Conservation (phyloP, 2,888 invertebrate genomes). For the Empis livida region DNA sequence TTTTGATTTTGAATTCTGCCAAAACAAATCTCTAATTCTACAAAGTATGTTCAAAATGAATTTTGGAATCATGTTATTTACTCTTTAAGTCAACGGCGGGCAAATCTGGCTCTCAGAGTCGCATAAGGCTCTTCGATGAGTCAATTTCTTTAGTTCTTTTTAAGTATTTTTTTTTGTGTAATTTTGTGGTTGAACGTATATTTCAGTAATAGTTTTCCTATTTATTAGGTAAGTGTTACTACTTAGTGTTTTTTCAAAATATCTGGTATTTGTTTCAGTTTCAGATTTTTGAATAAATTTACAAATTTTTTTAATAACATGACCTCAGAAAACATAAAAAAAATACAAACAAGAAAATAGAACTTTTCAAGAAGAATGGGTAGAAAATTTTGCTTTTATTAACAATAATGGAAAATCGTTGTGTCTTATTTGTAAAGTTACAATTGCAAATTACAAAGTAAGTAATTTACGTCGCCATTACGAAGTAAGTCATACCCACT, state of each 20-base stretch:
- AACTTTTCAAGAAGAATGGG: too few species aligned
- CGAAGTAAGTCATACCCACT: constrained; percentile 3
- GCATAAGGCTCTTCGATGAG: background rate
- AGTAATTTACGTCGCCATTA: constrained; percentile 4
- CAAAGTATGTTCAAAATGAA: too few species aligned
- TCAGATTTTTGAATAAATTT: background rate
- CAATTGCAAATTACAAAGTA: constrained; percentile 3
- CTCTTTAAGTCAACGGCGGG: background rate
- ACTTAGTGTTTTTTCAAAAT: too few species aligned
- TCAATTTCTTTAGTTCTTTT: background rate
- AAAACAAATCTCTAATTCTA: too few species aligned
- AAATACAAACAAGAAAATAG: background rate
- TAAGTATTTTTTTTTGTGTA: background rate
- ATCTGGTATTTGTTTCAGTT: background rate
- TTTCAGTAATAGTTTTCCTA: background rate
- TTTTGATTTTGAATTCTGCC: too few species aligned
- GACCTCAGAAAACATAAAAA: background rate
- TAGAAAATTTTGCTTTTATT: too few species aligned
- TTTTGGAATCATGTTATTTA: too few species aligned
- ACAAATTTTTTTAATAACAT: background rate
- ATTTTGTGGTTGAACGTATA: background rate
- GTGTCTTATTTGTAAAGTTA: too few species aligned
- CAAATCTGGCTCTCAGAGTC: background rate
- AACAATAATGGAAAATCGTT: too few species aligned
- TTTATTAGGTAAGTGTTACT: too few species aligned